Evolutionary conservation across 2,113 vertebrate genomes (phyloP).

Genomic region (Festucalex cinctus): DNA sequence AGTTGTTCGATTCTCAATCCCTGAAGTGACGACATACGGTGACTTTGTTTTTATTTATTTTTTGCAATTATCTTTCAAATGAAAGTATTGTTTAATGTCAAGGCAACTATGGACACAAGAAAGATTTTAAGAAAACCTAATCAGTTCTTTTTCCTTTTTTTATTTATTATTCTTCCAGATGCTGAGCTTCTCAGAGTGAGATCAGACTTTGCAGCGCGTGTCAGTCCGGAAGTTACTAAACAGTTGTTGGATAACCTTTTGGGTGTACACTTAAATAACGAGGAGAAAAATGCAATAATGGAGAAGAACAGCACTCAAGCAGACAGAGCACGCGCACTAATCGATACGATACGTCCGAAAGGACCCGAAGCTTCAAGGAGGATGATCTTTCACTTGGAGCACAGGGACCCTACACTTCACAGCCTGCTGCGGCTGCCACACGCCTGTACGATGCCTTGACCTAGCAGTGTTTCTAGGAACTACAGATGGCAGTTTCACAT

Average conservation of each 20-base stretch:
- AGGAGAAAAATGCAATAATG: background rate
- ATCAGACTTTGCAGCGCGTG: background rate
- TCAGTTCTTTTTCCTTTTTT: too few relatives aligned
- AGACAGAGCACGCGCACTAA: background rate
- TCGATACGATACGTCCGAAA: background rate
- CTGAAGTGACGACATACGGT: too few relatives aligned
- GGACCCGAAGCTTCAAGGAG: background rate
- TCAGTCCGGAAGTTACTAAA: background rate
- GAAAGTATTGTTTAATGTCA: too few relatives aligned
- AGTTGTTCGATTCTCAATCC: too few relatives aligned
- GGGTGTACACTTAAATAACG: background rate
- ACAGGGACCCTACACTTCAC: background rate
- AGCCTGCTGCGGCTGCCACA: background rate
- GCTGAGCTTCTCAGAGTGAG: background rate
- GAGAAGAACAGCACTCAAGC: background rate
- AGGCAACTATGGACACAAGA: too few relatives aligned
- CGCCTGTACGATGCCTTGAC: too few relatives aligned
- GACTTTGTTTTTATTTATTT: too few relatives aligned
- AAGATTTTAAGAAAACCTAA: too few relatives aligned
- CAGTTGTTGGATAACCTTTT: background rate
- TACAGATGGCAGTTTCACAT: too few relatives aligned
- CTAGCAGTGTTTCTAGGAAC: too few relatives aligned
- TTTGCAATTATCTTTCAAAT: too few relatives aligned
- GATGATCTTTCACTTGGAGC: background rate
- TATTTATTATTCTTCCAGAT: background rate